Evolutionary conservation across 2,113 vertebrate genomes (phyloP).

Genomic region (Nannospalax galili): DNA sequence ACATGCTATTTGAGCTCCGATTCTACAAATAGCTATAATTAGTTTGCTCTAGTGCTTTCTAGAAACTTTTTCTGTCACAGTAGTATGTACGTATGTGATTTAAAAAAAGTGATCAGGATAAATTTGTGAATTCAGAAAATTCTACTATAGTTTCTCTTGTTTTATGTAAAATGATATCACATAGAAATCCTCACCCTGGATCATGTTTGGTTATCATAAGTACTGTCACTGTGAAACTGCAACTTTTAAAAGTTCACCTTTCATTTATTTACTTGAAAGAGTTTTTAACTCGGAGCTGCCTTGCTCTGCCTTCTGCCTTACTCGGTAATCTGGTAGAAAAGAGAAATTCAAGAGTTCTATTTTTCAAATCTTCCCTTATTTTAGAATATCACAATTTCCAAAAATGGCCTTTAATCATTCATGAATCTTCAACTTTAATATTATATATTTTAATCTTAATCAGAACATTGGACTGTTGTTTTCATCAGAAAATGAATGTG

Average conservation of each 20-base stretch:
- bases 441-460: constrained; percentile 42
- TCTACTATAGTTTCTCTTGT: constrained; percentile 77
- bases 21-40: constrained; percentile 81
- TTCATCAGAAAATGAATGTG: constrained; percentile 42
- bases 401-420: constrained; percentile 58
- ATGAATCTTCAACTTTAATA: constrained; percentile 8
- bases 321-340: constrained; percentile 62
- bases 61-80: constrained; percentile 79
- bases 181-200: constrained; percentile 74
- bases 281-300: constrained; percentile 75
- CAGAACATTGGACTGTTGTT: constrained; percentile 38
- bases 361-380: constrained; percentile 69
- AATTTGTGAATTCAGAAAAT: constrained; percentile 81
- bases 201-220: constrained; percentile 76
- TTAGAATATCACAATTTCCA: constrained; percentile 68
- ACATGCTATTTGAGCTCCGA: constrained; percentile 75
- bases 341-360: constrained; percentile 63
- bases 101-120: constrained; percentile 82
- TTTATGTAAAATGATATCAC: constrained; percentile 80
- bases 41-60: constrained; percentile 79
- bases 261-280: constrained; percentile 73
- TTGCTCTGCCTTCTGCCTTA: constrained; percentile 59
- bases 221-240: constrained; percentile 65
- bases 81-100: constrained; percentile 79
- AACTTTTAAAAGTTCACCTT: constrained; percentile 70